Evolutionary conservation across 2,797 vertebrate species (phyloP), one percentile per base, ranked within the genome.

Genomic region (Bovichtus diacanthus): DNA sequence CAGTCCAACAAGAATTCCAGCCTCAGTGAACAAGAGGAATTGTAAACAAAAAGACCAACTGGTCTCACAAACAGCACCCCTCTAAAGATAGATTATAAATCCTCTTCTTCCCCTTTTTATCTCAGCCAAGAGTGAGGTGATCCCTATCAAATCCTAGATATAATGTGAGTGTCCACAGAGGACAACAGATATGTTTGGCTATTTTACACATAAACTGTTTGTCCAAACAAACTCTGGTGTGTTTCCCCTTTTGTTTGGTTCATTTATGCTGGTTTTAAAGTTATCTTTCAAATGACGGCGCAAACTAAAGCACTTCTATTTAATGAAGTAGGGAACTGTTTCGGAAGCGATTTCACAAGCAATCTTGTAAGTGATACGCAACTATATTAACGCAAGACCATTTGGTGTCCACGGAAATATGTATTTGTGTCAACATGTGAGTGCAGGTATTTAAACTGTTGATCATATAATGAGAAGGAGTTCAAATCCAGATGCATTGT

Each of bases 1-100:
- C 73, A 81, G 87, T 83, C 80, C 86, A 82, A 75, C 71, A 81
- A 66, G 78, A 83, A 62, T 72, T 86, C 69, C 78, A 90, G 81
- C 70, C 71, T 78, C 74, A 70, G 76, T 46, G 74, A 88, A 74
- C 7, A 18, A 82, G 75, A 81, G 50, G 64, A 80, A 84, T 61
- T 71, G 74, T 81, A 85, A 88, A 90, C 77, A 85, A 85, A n/a
- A 82, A 9, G 47, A 74, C 62, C 25, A 74, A 82, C 61, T 70
- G 73, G 59, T 80, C 63, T 70, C 27, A 62, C 34, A 56, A 71
- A 82, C 67, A 77, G 55, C 2, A 41, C 56, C 19, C 61, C 53
- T 75, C 59, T n/a, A 51, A 61, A 67, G 53, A 76, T 25, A 53
- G 64, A 75, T 31, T 44, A 11, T 49, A 50, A 34, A 65, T 43